phyloP scores from a whole-genome alignment of 1,140 invertebrate genomes.

The Vanessa tameamea region DNA sequence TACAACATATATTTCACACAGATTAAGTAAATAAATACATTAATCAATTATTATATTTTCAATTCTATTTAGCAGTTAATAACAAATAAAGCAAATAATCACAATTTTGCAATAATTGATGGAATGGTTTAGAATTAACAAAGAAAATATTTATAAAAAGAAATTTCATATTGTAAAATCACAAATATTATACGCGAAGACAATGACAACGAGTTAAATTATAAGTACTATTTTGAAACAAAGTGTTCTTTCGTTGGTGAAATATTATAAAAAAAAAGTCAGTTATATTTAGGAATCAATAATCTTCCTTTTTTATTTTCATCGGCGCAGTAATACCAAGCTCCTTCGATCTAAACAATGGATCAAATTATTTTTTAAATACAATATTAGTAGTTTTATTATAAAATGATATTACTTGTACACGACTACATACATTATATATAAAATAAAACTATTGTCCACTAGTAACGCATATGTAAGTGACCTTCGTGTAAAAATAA shows the following conservation, averaged over 20 bases:
- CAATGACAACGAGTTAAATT: neutral
- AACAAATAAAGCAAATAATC: constrained; percentile 27
- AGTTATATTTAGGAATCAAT: neutral
- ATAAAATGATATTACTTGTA: too few species aligned
- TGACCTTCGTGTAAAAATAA: too few species aligned
- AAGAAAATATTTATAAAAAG: neutral
- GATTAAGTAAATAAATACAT: constrained; percentile 11
- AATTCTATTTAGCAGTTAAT: neutral
- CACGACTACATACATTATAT: too few species aligned
- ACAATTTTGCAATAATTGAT: constrained; percentile 33
- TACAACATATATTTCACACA: constrained; percentile 23
- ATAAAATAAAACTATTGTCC: too few species aligned
- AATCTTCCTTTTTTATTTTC: too few species aligned
- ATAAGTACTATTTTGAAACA: neutral
- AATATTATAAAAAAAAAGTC: neutral
- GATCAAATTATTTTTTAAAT: too few species aligned
- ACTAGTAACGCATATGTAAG: too few species aligned
- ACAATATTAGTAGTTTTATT: too few species aligned
- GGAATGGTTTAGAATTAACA: constrained; percentile 28
- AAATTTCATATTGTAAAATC: neutral
- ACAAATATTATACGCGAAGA: neutral
- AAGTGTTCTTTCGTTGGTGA: neutral
- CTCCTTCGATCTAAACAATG: too few species aligned
- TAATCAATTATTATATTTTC: constrained; percentile 9
- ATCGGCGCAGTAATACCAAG: too few species aligned